Percentiles rank a stretch among this genome's conserved stretches.
phyloP scores from a whole-genome alignment of 2,888 invertebrate species.

The Pyralis farinalis region DNA sequence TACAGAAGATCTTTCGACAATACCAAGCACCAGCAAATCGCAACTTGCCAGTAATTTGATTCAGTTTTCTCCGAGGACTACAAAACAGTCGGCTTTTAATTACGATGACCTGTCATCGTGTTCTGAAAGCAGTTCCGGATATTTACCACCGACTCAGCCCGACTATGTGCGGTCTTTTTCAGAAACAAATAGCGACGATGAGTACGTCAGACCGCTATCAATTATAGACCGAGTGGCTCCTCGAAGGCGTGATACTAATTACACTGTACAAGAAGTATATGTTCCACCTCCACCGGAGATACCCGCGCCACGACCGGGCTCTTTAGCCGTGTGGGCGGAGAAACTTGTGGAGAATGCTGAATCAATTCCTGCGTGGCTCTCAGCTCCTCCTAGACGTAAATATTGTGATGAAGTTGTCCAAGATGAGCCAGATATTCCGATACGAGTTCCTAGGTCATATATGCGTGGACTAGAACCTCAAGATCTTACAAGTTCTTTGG shows the following conservation, averaged over 20 bases:
- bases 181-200: conserved; percentile 54
- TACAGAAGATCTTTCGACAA: conserved; percentile 23
- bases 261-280: conserved; percentile 61
- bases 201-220: conserved; percentile 56
- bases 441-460: conserved; percentile 66
- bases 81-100: conserved; percentile 31
- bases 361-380: conserved; percentile 71
- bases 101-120: conserved; percentile 33
- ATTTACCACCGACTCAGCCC: conserved; percentile 37
- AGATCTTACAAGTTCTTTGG: conserved; percentile 84
- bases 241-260: conserved; percentile 43
- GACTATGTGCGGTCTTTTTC: conserved; percentile 24
- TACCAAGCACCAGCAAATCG: conserved; percentile 2
- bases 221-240: conserved; percentile 66
- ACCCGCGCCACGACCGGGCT: conserved; percentile 59
- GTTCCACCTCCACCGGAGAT: conserved; percentile 74
- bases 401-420: conserved; percentile 47
- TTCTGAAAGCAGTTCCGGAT: conserved; percentile 56
- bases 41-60: conserved; percentile 51
- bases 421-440: conserved; percentile 63
- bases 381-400: conserved; percentile 68
- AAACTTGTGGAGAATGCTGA: conserved; percentile 80
- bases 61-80: conserved; percentile 48
- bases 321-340: conserved; percentile 68
- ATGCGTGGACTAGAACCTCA: conserved; percentile 87